Evolutionary conservation across 2,888 invertebrate genomes (phyloP).

Genomic region (Steinernema scapterisci): DNA sequence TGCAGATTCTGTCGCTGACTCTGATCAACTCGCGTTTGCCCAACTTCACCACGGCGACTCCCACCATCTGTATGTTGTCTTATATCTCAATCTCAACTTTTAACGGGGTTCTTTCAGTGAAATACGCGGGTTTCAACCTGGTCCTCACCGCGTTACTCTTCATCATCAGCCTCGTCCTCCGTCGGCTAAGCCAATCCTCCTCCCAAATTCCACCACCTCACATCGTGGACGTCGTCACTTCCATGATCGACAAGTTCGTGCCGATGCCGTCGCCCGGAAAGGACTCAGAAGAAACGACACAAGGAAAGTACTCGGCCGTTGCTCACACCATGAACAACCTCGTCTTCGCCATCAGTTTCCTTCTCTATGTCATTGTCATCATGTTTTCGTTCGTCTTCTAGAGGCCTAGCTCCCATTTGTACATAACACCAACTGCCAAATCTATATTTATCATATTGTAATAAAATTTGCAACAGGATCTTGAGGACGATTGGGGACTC

Average conservation of each 20-base stretch:
- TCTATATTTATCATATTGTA: slow-evolving; percentile 12
- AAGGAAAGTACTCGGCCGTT: slow-evolving; percentile 46
- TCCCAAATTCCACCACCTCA: slow-evolving; percentile 64
- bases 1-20: slow-evolving; percentile 60
- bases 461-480: slow-evolving; percentile 13
- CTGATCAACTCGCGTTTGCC: slow-evolving; percentile 62
- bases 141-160: slow-evolving; percentile 60
- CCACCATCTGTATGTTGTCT: slow-evolving; percentile 62
- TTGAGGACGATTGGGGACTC: too few species aligned
- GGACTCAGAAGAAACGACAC: slow-evolving; percentile 37
- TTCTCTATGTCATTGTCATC: slow-evolving; percentile 59
- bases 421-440: not conserved
- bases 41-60: slow-evolving; percentile 62
- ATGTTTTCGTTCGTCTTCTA: slow-evolving; percentile 57
- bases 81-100: not conserved
- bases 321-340: slow-evolving; percentile 57
- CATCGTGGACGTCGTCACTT: slow-evolving; percentile 49
- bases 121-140: slow-evolving; percentile 66
- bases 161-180: slow-evolving; percentile 56
- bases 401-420: slow-evolving; percentile 21
- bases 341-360: slow-evolving; percentile 54
- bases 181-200: slow-evolving; percentile 54
- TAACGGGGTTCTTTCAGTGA: slow-evolving; percentile 54
- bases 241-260: slow-evolving; percentile 55
- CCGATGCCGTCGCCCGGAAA: slow-evolving; percentile 57